Evolutionary conservation across 2,113 vertebrate species (phyloP).

Genomic region (Cephalophus harveyi): DNA sequence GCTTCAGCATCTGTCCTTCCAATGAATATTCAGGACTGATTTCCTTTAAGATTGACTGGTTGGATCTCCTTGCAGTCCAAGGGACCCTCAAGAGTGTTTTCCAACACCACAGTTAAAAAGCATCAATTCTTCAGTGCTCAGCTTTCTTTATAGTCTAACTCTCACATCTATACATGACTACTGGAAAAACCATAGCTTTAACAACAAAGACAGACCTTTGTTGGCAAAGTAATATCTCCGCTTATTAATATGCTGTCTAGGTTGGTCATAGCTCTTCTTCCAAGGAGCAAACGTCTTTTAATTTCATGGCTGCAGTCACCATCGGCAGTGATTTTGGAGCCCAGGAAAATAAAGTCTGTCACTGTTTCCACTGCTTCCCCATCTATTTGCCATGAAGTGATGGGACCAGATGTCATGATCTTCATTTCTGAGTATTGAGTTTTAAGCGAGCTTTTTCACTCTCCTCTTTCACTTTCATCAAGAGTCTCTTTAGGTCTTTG

Average conservation of each 20-base stretch:
- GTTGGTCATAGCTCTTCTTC: neutral
- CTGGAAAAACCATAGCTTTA: neutral
- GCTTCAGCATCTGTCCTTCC: neutral
- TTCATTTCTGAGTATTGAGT: too few relatives aligned
- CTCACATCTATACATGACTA: neutral
- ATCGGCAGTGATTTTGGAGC: neutral
- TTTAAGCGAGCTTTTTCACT: too few relatives aligned
- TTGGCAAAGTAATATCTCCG: neutral
- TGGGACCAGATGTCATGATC: too few relatives aligned
- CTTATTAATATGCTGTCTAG: neutral
- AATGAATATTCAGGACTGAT: neutral
- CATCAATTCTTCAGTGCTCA: neutral
- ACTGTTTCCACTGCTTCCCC: too few relatives aligned
- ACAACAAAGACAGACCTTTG: neutral
- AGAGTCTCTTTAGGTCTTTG: too few relatives aligned
- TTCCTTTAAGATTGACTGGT: neutral
- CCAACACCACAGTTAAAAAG: neutral
- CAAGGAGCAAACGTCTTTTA: neutral
- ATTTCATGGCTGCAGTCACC: neutral
- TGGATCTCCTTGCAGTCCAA: neutral
- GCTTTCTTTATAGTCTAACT: neutral
- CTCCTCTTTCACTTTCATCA: too few relatives aligned
- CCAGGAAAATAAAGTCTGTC: too few relatives aligned
- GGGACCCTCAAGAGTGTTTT: neutral
- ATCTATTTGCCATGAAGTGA: too few relatives aligned